Percentiles rank a stretch among this genome's conserved stretches.
Evolutionary conservation across 2,113 vertebrate species (phyloP).

Genomic region (Nanorana parkeri): DNA sequence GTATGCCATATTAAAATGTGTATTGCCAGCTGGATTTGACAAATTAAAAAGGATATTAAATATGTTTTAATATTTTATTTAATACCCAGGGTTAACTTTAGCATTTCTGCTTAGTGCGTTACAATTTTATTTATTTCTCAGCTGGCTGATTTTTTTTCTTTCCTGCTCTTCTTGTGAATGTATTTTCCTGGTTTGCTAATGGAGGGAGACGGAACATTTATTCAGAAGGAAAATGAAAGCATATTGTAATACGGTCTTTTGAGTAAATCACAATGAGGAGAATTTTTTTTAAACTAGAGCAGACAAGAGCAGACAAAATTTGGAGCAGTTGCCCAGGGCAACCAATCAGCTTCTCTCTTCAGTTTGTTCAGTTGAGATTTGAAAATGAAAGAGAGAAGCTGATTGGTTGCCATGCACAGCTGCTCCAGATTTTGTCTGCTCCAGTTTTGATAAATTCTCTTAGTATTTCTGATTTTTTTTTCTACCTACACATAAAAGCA

Average conservation of each 20-base stretch:
- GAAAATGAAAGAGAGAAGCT: no score
- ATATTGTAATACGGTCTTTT: background rate
- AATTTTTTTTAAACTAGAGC: no score
- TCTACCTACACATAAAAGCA: no score
- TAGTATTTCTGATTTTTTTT: no score
- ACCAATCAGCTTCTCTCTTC: no score
- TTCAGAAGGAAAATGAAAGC: conserved; percentile 12
- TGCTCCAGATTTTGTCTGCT: no score
- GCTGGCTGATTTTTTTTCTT: background rate
- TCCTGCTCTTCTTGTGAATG: background rate
- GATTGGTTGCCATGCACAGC: no score
- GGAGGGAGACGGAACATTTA: conserved; percentile 3
- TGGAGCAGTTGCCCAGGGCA: no score
- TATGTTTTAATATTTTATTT: conserved; percentile 39
- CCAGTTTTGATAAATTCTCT: no score
- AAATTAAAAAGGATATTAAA: conserved; percentile 50
- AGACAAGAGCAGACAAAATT: no score
- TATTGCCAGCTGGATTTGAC: background rate
- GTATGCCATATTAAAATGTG: conserved; percentile 30
- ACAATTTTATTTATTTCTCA: conserved; percentile 29
- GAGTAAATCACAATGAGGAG: background rate
- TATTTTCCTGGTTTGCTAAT: conserved; percentile 21
- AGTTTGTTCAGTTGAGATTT: no score
- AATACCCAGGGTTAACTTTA: conserved; percentile 26
- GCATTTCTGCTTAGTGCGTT: conserved; percentile 32